Evolutionary conservation across 2,797 vertebrate species (phyloP), one percentile per base, ranked within the genome.

Genomic region (Eremophila alpestris): DNA sequence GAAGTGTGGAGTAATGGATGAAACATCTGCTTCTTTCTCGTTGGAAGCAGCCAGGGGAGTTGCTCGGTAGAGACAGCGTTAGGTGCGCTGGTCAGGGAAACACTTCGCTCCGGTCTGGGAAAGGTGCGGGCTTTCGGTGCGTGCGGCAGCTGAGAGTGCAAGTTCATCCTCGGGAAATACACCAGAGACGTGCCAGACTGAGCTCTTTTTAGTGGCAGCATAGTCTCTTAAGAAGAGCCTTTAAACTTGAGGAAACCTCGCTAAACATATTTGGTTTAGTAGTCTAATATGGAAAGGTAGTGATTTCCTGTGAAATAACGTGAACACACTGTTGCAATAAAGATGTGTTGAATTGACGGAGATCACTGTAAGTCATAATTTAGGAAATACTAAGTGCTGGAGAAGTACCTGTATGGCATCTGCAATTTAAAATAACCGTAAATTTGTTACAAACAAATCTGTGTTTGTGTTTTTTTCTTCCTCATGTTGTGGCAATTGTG

Each of bases 71-170:
- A 52, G 38, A 7, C 38, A 29, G 49, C 4, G 0, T 30, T 8
- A 3, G n/a, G 43, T 11, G 3, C 24, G 7, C 19, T 10, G 30
- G 13, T 20, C 45, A 3, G n/a, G 5, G n/a, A 23, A n/a, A 14
- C 30, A 0, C 58, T 8, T 4, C 1, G 51, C 27, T 32, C 23
- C 8, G 15, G 5, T 4, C 8, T 14, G 73, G 38, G 29, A 14
- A 6, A 5, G 63, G 48, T 18, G 40, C 19, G 17, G 65, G 19
- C 13, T 52, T 8, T 20, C 13, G 3, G 2, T 14, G 40, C 36
- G 0, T 3, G 2, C 20, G 10, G 10, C 10, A 21, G 54, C 32
- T 40, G 4, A 1, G 21, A 7, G 23, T 1, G 43, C 34, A 2
- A 3, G 13, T 26, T 45, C 11, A 2, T 29, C 3, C 21, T n/a